These are phyloP conservation scores for Perodicticus potto DNA, from an alignment of 2,797 vertebrate species.

Conservation along the genomic window DNA sequence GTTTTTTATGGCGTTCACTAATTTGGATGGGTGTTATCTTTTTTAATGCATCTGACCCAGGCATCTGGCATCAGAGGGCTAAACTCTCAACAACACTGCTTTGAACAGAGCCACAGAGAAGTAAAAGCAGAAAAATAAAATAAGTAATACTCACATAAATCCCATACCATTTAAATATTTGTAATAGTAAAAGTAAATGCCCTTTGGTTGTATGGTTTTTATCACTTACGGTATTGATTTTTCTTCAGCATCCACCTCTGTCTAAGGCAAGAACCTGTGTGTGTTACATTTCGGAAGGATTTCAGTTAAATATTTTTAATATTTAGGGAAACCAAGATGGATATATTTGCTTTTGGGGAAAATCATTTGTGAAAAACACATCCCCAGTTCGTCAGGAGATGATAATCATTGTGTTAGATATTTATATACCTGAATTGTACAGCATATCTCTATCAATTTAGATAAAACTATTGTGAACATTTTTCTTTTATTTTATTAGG, in stretches of 20 bases:
- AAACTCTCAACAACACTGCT: neutral
- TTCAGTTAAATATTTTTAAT: neutral
- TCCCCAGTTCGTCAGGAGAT: neutral
- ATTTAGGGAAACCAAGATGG: neutral
- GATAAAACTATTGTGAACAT: neutral
- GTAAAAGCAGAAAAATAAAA: conserved; percentile 30
- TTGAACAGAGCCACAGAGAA: neutral
- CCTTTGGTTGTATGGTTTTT: neutral
- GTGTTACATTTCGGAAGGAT: neutral
- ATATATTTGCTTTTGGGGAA: neutral
- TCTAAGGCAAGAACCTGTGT: neutral
- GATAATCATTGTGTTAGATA: neutral
- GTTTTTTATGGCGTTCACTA: neutral
- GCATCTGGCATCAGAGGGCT: neutral
- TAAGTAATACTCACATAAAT: neutral
- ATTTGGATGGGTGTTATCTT: neutral
- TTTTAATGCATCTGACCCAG: neutral
- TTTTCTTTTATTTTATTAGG: neutral
- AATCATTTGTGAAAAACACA: neutral
- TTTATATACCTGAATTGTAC: neutral
- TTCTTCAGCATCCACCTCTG: neutral
- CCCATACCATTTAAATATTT: neutral
- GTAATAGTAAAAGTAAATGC: neutral
- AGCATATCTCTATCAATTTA: neutral
- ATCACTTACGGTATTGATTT: neutral